Conservation (phyloP, 2,113 vertebrate species). For the Vicugna pacos region DNA sequence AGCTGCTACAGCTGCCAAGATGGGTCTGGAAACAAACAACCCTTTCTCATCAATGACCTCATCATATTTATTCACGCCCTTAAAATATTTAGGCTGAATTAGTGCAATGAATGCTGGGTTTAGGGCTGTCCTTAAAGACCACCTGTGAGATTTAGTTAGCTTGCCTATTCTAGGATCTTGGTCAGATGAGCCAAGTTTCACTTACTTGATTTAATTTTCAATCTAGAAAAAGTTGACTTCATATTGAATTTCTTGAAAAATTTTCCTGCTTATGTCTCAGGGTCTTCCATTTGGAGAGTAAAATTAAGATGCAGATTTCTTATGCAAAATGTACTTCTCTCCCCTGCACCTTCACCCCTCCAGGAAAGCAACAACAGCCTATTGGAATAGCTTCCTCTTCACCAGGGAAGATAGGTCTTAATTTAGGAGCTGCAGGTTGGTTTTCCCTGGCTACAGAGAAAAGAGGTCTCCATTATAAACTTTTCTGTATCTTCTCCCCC, state of each 20-base stretch:
- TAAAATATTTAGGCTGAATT: conserved; percentile 59
- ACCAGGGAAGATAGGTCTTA: background rate
- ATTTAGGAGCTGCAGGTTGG: background rate
- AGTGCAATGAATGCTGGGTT: conserved; percentile 22
- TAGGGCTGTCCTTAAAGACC: conserved; percentile 42
- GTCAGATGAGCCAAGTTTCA: background rate
- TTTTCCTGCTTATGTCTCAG: background rate
- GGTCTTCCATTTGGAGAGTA: background rate
- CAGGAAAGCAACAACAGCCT: background rate
- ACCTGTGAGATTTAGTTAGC: conserved; percentile 58
- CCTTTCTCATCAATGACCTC: conserved; percentile 51
- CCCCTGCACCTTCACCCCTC: background rate
- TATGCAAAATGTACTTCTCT: background rate
- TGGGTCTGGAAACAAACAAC: background rate
- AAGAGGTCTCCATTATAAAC: rapidly evolving
- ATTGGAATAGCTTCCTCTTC: background rate
- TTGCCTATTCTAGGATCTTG: background rate
- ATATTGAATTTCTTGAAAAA: background rate
- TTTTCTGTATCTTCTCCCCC: background rate
- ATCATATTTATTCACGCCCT: conserved; percentile 50
- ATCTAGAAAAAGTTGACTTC: conserved; percentile 36
- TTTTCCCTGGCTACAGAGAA: background rate
- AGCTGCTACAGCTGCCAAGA: conserved; percentile 72
- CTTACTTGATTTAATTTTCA: background rate
- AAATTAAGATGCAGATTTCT: background rate